Percentiles rank a stretch among this genome's conserved stretches.
These are phyloP conservation scores for Lasiurus borealis DNA, from an alignment of 2,113 vertebrate species.

Conservation along the genomic window DNA sequence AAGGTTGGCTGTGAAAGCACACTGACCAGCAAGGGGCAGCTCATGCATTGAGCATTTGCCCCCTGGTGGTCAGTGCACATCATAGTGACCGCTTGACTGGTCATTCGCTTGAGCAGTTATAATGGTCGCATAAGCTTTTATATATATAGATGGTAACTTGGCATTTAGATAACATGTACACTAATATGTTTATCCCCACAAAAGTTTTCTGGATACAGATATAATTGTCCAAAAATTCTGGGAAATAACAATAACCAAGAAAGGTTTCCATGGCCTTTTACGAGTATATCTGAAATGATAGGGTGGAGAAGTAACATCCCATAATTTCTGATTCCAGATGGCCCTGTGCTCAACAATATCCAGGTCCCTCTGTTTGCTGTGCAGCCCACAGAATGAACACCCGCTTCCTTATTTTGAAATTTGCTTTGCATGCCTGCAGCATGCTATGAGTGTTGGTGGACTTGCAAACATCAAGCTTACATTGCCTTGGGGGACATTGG, in stretches of 20 bases:
- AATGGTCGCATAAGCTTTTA: too few species aligned
- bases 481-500: background rate
- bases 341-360: accelerated
- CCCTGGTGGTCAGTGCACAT: too few species aligned
- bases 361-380: accelerated
- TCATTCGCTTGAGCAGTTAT: too few species aligned
- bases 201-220: background rate
- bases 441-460: accelerated
- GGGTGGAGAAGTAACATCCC: accelerated
- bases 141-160: too few species aligned
- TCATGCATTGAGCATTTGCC: too few species aligned
- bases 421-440: background rate
- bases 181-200: background rate
- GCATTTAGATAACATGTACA: background rate
- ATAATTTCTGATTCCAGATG: background rate
- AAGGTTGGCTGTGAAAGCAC: too few species aligned
- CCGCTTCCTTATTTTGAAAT: background rate
- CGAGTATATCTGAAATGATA: background rate
- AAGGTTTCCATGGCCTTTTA: background rate
- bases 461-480: background rate
- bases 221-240: background rate
- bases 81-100: too few species aligned
- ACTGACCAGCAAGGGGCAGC: too few species aligned
- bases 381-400: background rate
- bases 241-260: background rate